Conservation (phyloP, 1,140 invertebrate genomes). For the Drosophila sulfurigaster region DNA sequence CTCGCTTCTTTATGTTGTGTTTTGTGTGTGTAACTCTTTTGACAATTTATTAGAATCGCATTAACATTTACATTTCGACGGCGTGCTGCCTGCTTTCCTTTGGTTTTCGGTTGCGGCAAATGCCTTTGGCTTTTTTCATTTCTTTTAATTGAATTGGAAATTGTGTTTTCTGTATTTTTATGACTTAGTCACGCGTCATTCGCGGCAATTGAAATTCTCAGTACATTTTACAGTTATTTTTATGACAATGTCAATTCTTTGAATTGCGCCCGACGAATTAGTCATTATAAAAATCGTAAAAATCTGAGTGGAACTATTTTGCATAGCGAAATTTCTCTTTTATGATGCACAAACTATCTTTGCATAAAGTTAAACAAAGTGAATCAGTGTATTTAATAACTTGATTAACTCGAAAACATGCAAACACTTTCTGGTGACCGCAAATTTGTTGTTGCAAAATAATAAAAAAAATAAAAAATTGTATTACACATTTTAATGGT, state of each 20-base stretch:
- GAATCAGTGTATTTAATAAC: conserved; percentile 17
- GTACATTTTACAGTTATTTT: conserved; percentile 40
- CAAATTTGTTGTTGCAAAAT: conserved; percentile 17
- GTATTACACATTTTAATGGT: conserved; percentile 26
- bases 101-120: background rate
- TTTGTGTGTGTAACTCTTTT: conserved; percentile 56
- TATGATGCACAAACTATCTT: conserved; percentile 4
- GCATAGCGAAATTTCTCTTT: conserved; percentile 22
- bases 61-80: conserved; percentile 60
- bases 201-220: conserved; percentile 31
- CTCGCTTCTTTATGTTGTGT: conserved; percentile 27
- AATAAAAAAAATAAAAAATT: conserved; percentile 15
- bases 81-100: conserved; percentile 30
- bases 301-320: conserved; percentile 34
- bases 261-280: conserved; percentile 42
- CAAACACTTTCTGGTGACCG: conserved; percentile 17
- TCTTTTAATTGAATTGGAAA: conserved; percentile 53
- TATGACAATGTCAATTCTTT: conserved; percentile 23
- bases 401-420: conserved; percentile 13
- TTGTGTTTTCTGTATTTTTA: conserved; percentile 38
- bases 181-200: conserved; percentile 53
- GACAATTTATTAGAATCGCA: conserved; percentile 65
- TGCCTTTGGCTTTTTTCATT: conserved; percentile 30
- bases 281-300: conserved; percentile 28
- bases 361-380: background rate